Percentiles rank a stretch among this genome's conserved stretches.
These are phyloP conservation scores for Phylloscopus whistleri DNA, from an alignment of 2,113 vertebrate genomes.

Conservation along the genomic window DNA sequence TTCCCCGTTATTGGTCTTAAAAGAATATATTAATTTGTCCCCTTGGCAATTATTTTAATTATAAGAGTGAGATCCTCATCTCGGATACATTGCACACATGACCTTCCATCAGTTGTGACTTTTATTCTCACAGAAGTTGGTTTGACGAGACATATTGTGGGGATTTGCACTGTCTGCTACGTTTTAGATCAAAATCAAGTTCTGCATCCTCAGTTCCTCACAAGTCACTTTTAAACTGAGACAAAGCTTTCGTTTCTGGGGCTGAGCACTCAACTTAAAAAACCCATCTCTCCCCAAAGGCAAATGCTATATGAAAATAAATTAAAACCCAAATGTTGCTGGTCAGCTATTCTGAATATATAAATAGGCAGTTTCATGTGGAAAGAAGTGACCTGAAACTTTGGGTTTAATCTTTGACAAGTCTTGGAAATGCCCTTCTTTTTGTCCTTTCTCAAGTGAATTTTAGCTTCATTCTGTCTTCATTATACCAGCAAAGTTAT, in stretches of 20 bases:
- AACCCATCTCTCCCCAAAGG: neutral
- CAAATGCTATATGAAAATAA: neutral
- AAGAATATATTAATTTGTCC: slow-evolving; percentile 1
- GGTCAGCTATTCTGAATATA: neutral
- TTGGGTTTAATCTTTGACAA: neutral
- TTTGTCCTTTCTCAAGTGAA: neutral
- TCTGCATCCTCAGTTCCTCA: neutral
- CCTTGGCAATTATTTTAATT: neutral
- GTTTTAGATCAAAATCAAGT: neutral
- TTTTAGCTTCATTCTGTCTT: neutral
- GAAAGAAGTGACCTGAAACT: slow-evolving; percentile 3
- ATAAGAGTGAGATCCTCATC: neutral
- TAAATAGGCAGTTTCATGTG: neutral
- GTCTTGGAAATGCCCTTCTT: neutral
- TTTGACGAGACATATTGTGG: neutral
- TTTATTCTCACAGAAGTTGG: neutral
- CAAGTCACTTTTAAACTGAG: neutral
- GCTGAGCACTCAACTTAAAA: slow-evolving; percentile 4
- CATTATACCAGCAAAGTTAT: neutral
- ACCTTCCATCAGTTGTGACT: neutral
- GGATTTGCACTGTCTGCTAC: neutral
- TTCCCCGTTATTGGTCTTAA: neutral
- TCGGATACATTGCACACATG: neutral
- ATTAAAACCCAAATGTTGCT: neutral
- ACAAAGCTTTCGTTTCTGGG: neutral